Evolutionary conservation across 2,888 invertebrate species (phyloP).

Genomic region (Gonocerus acuteangulatus): DNA sequence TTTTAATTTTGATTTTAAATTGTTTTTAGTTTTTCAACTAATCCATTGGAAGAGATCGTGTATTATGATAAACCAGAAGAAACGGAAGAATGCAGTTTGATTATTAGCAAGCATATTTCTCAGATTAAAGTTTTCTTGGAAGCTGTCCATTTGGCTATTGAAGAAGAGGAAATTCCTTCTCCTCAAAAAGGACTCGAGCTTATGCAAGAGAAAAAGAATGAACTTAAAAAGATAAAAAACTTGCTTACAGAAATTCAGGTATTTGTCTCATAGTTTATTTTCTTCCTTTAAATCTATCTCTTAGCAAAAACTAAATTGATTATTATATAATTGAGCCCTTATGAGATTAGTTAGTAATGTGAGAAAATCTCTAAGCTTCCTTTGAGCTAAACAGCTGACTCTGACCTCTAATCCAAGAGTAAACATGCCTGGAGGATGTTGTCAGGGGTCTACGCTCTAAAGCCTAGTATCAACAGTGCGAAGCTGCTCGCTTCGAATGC

Average conservation of each 20-base stretch:
- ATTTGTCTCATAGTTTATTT: no score
- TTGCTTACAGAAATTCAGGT: slow-evolving; percentile 47
- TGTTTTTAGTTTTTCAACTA: slow-evolving; percentile 48
- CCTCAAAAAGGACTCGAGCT: not conserved
- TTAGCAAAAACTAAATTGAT: no score
- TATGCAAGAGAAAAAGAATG: slow-evolving; percentile 28
- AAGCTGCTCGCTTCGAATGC: no score
- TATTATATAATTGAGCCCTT: no score
- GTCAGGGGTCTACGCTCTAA: no score
- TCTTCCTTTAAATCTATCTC: no score
- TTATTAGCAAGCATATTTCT: not conserved
- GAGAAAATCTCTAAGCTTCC: no score
- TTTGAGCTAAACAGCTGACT: no score
- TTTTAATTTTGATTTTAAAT: slow-evolving; percentile 40
- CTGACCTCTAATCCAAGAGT: no score
- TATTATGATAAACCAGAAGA: not conserved
- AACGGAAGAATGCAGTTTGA: not conserved
- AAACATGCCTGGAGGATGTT: no score
- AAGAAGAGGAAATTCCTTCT: not conserved
- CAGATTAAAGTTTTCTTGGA: not conserved
- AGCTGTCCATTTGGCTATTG: not conserved
- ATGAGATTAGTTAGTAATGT: no score
- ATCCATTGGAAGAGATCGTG: slow-evolving; percentile 45
- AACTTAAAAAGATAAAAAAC: slow-evolving; percentile 46
- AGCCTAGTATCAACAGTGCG: no score